Conservation (phyloP, 53 echinoderm and acorn worm genomes). For the Paracentrotus lividus region DNA sequence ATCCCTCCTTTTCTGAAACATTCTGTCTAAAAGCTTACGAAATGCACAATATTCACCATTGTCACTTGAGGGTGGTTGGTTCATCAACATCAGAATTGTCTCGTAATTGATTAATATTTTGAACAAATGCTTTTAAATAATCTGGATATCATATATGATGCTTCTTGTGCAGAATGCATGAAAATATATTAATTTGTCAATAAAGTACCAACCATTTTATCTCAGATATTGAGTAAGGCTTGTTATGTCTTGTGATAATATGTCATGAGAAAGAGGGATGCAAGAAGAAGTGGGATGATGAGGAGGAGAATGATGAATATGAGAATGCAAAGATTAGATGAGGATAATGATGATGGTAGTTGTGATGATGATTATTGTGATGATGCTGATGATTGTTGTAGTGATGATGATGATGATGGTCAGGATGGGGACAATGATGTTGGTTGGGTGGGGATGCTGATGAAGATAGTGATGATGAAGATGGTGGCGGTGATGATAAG, state of each 20-base stretch:
- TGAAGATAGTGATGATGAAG: neutral
- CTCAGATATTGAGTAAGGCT: neutral
- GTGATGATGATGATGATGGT: no score
- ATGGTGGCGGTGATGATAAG: neutral
- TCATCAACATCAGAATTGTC: no score
- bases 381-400: neutral
- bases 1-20: no score
- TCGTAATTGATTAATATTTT: no score
- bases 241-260: neutral
- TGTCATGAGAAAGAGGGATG: neutral
- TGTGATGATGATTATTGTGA: neutral
- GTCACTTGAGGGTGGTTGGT: no score
- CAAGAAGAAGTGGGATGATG: no score
- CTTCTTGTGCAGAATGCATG: neutral
- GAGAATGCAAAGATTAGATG: neutral
- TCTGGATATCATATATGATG: neutral
- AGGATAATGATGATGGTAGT: neutral
- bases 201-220: constrained; percentile 1
- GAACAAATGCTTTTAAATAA: neutral
- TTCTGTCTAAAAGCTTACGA: no score
- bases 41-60: no score
- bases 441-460: no score
- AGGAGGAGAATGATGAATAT: no score
- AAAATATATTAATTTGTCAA: neutral
- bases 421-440: no score